These are phyloP conservation scores for Vesta saturnalis DNA, from an alignment of 2,888 invertebrate genomes.

Conservation along the genomic window DNA sequence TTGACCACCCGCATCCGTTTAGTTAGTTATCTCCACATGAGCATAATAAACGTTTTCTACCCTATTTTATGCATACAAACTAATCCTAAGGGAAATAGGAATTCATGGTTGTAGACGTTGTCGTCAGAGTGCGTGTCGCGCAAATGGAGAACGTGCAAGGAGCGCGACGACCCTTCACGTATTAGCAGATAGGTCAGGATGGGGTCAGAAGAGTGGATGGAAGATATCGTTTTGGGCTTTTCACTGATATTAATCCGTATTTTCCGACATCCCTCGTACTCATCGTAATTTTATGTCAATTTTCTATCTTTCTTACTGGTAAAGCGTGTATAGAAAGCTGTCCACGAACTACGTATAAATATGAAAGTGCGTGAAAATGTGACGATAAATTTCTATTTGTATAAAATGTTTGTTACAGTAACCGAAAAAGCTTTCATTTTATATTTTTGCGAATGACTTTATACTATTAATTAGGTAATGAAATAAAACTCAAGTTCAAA, in stretches of 20 bases:
- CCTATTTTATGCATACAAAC: slow-evolving; percentile 44
- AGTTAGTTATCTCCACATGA: slow-evolving; percentile 33
- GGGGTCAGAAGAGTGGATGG: slow-evolving; percentile 24
- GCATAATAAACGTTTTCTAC: slow-evolving; percentile 41
- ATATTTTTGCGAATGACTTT: background rate
- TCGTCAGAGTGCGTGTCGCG: slow-evolving; percentile 45
- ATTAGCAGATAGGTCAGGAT: slow-evolving; percentile 38
- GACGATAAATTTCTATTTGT: background rate
- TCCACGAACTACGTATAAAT: slow-evolving; percentile 22
- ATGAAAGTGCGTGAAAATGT: slow-evolving; percentile 5
- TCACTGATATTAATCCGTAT: slow-evolving; percentile 28
- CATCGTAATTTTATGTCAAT: slow-evolving; percentile 27
- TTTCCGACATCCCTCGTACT: slow-evolving; percentile 27
- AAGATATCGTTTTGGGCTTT: slow-evolving; percentile 27
- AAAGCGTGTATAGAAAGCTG: slow-evolving; percentile 28
- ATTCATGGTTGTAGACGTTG: slow-evolving; percentile 42
- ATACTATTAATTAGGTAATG: background rate
- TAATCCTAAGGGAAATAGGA: slow-evolving; percentile 41
- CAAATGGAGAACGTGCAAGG: slow-evolving; percentile 48
- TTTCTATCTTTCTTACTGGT: slow-evolving; percentile 25
- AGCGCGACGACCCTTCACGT: slow-evolving; percentile 45
- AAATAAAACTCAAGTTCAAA: slow-evolving; percentile 2
- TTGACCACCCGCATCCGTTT: slow-evolving; percentile 27
- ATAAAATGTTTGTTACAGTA: background rate
- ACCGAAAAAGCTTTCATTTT: background rate